Evolutionary conservation across 2,888 invertebrate species (phyloP).

Genomic region (Linnaemya vulpina): DNA sequence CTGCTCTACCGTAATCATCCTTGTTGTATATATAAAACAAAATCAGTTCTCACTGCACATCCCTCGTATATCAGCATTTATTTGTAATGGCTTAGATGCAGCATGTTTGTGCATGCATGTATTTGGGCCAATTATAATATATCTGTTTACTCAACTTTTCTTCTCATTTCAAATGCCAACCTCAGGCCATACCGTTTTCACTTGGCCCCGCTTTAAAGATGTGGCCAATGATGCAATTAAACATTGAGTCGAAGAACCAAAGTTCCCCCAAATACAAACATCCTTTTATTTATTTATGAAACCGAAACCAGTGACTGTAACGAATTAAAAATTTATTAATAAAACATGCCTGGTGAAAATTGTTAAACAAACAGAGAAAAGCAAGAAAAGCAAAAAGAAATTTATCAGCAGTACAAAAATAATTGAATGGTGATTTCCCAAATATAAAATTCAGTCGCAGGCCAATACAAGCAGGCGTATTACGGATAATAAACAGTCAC

Average conservation of each 20-base stretch:
- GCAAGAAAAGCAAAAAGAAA: not conserved
- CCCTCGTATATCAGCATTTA: slow-evolving; percentile 1
- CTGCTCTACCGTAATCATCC: too few species aligned
- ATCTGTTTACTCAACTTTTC: not conserved
- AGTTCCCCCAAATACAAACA: not conserved
- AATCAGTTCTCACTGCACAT: too few species aligned
- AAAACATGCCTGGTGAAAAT: slow-evolving; percentile 47
- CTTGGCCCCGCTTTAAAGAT: slow-evolving; percentile 12
- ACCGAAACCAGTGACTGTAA: slow-evolving; percentile 11
- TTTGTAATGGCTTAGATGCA: not conserved
- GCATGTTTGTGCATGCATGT: not conserved
- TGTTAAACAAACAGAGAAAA: not conserved
- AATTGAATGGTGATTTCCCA: slow-evolving; percentile 45
- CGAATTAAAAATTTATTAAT: slow-evolving; percentile 66
- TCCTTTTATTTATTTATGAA: slow-evolving; percentile 41
- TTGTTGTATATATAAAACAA: too few species aligned
- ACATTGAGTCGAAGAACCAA: not conserved
- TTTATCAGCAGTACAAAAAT: slow-evolving; percentile 31
- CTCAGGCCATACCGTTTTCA: not conserved
- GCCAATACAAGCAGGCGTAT: not conserved
- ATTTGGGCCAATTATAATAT: slow-evolving; percentile 13
- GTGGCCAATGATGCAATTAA: slow-evolving; percentile 23
- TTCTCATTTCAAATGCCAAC: slow-evolving; percentile 2
- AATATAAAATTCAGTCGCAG: not conserved
- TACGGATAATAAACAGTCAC: not conserved